Evolutionary conservation across 64 coral and sea anemone genomes (phyloP).

Genomic region (Actinia tenebrosa): DNA sequence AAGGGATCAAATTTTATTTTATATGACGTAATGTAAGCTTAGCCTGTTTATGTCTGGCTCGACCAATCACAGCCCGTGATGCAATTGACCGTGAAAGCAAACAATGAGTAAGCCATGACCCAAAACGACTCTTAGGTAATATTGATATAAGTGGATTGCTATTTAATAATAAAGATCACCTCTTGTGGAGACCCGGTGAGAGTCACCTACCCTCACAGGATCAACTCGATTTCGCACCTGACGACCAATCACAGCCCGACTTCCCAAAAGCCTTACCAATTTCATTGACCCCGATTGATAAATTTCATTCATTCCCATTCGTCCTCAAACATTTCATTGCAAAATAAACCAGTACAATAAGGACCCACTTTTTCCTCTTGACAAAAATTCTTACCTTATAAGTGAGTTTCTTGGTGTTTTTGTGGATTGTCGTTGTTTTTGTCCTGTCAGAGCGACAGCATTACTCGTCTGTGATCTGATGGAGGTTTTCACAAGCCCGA

Average conservation of each 20-base stretch:
- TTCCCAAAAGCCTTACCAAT: background rate
- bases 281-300: constrained; percentile 1
- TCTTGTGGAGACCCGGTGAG: constrained; percentile 36
- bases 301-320: background rate
- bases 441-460: background rate
- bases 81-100: constrained; percentile 75
- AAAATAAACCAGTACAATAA: background rate
- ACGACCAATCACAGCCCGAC: constrained; percentile 54
- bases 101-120: constrained; percentile 98
- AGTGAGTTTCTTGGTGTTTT: background rate
- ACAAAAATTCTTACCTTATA: background rate
- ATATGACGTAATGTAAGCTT: constrained; percentile 94
- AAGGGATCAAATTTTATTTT: constrained; percentile 98
- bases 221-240: constrained; percentile 30
- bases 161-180: constrained; percentile 99
- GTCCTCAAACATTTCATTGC: background rate
- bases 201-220: constrained; percentile 35
- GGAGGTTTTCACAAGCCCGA: background rate
- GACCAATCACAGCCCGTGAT: constrained; percentile 73
- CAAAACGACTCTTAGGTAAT: constrained; percentile 99
- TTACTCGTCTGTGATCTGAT: constrained; percentile 10
- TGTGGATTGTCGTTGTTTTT: background rate
- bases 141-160: constrained; percentile 99
- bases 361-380: background rate
- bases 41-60: constrained; percentile 72